Evolutionary conservation across 1,140 invertebrate genomes (phyloP).

Genomic region (Brachionus paranguensis): DNA sequence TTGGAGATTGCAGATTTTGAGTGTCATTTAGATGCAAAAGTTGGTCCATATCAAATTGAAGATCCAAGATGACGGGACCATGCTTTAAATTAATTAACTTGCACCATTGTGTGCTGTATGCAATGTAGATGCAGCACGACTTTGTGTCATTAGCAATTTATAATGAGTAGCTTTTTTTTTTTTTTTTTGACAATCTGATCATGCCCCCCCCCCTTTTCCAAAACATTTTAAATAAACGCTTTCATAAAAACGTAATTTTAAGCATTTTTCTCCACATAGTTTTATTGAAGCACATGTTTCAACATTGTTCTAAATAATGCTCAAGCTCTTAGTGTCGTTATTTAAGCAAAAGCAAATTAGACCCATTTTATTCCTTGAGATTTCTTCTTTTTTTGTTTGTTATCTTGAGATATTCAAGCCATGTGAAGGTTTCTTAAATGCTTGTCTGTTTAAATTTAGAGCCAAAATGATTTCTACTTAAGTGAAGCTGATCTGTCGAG

Average conservation of each 20-base stretch:
- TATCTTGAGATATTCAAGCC: no score
- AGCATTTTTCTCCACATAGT: background rate
- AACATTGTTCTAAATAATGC: background rate
- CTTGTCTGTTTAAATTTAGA: background rate
- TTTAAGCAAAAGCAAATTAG: background rate
- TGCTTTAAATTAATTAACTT: background rate
- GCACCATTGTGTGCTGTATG: background rate
- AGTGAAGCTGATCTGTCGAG: background rate
- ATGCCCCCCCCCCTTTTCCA: background rate
- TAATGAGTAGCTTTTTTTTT: background rate
- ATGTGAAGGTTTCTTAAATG: background rate
- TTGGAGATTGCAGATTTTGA: background rate
- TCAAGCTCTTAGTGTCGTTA: background rate
- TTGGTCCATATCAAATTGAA: background rate
- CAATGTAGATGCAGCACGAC: background rate
- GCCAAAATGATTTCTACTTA: slow-evolving; percentile 18
- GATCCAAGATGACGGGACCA: no score
- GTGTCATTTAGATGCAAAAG: background rate
- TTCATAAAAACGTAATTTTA: slow-evolving; percentile 27
- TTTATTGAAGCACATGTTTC: slow-evolving; percentile 9
- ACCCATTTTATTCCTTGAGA: background rate
- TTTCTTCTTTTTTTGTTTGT: no score
- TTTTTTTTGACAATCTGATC: background rate
- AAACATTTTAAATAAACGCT: background rate
- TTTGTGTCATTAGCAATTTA: background rate